A percentile compares a stretch with the other conserved stretches of the same genome.
Conservation (phyloP, 2,888 invertebrate species). For the Lottia gigantea region DNA sequence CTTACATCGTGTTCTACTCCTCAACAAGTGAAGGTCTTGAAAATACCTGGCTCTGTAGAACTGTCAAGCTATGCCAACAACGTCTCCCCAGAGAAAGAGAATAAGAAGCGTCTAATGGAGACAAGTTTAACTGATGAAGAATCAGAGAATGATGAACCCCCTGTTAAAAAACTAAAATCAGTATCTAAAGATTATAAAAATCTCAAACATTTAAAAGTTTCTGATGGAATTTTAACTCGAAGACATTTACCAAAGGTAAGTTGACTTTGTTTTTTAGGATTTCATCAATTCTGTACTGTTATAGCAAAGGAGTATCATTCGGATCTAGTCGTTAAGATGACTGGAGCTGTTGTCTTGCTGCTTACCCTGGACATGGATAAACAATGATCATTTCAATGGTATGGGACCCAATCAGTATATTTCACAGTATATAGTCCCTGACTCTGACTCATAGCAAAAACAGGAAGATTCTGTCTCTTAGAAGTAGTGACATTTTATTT, state of each 20-base stretch:
- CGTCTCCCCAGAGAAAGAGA: constrained; percentile 13
- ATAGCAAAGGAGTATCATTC: too few species aligned
- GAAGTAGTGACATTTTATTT: too few species aligned
- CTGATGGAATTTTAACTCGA: constrained; percentile 49
- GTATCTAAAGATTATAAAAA: constrained; percentile 30
- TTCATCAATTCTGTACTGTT: too few species aligned
- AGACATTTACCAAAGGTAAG: constrained; percentile 51
- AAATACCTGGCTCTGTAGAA: neutral
- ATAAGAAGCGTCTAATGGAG: constrained; percentile 2
- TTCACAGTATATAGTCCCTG: too few species aligned
- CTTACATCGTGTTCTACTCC: neutral
- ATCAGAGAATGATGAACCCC: constrained; percentile 20
- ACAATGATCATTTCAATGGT: too few species aligned
- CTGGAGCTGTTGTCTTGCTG: too few species aligned
- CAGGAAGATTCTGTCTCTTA: too few species aligned
- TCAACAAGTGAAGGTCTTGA: neutral
- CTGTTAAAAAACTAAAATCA: constrained; percentile 25
- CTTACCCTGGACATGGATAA: too few species aligned
- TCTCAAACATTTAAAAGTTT: constrained; percentile 37
- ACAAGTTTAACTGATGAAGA: neutral
- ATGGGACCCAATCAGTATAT: too few species aligned
- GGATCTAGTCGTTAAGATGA: too few species aligned
- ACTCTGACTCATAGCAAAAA: too few species aligned
- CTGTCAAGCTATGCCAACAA: neutral
- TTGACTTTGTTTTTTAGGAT: too few species aligned